Percentiles rank a stretch among this genome's conserved stretches.
These are phyloP conservation scores for Piprites chloris DNA, from an alignment of 2,113 vertebrate species.

Conservation along the genomic window DNA sequence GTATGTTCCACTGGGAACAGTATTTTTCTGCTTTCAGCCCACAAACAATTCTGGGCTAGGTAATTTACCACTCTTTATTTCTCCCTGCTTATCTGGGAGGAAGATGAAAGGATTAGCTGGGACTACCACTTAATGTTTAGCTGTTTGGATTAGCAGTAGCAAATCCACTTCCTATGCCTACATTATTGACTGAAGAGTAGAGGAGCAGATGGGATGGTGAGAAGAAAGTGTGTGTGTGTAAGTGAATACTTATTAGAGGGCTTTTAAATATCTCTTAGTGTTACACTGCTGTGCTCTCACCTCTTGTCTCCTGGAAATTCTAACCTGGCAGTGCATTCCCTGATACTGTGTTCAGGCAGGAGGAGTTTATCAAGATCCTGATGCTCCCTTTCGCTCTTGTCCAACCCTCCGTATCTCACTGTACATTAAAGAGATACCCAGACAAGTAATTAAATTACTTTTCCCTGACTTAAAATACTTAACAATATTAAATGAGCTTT, in stretches of 20 bases:
- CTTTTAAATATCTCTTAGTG: neutral
- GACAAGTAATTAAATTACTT: slow-evolving; percentile 33
- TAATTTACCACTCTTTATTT: neutral
- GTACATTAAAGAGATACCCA: neutral
- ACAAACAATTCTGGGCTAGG: neutral
- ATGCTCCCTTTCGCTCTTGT: neutral
- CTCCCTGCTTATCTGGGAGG: neutral
- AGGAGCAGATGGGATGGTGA: neutral
- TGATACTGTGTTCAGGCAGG: neutral
- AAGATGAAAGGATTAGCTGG: neutral
- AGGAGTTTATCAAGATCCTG: neutral
- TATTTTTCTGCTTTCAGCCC: neutral
- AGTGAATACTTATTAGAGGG: neutral
- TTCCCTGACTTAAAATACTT: neutral
- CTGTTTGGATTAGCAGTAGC: neutral
- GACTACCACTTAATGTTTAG: neutral
- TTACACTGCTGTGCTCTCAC: neutral
- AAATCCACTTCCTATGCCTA: neutral
- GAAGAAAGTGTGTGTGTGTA: neutral
- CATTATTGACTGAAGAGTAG: neutral
- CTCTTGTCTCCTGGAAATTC: neutral
- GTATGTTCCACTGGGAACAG: neutral
- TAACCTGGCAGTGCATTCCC: neutral
- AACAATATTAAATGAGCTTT: slow-evolving; percentile 34
- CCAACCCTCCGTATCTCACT: neutral